These are phyloP conservation scores for Carposina sasakii DNA, from an alignment of 1,140 invertebrate species.

Conservation along the genomic window DNA sequence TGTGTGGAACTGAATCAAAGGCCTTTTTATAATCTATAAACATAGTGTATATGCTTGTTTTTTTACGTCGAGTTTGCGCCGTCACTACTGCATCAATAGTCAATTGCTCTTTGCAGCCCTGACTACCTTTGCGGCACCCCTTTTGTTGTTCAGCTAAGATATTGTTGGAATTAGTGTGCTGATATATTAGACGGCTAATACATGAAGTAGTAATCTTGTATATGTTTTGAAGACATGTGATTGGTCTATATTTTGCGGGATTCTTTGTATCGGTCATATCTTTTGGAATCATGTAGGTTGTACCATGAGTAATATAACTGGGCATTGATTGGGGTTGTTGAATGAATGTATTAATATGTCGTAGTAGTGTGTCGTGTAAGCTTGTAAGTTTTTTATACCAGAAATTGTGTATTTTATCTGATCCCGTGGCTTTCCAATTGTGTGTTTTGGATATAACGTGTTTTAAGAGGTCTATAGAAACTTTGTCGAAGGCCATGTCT, in stretches of 20 bases:
- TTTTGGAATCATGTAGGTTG: conserved; percentile 5
- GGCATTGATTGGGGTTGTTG: background rate
- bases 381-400: conserved; percentile 24
- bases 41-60: conserved; percentile 11
- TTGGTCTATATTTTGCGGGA: conserved; percentile 10
- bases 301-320: conserved; percentile 2
- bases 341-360: conserved; percentile 5
- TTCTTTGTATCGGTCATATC: conserved; percentile 1
- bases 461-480: background rate
- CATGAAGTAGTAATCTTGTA: conserved; percentile 5
- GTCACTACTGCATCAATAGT: conserved; percentile 17
- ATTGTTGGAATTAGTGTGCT: background rate
- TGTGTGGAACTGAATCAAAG: conserved; percentile 22
- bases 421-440: conserved; percentile 4
- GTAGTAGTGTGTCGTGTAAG: background rate
- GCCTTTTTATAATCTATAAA: conserved; percentile 26
- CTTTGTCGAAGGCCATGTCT: conserved; percentile 1
- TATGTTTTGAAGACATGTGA: conserved; percentile 6
- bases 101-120: conserved; percentile 19
- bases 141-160: conserved; percentile 9
- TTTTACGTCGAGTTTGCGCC: no score
- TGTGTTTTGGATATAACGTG: conserved; percentile 1
- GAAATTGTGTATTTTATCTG: conserved; percentile 16
- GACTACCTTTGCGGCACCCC: conserved; percentile 1
- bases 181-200: background rate